Percentiles rank a stretch among this genome's conserved stretches.
Conservation (phyloP, 2,113 vertebrate species). For the Xenopus laevis region DNA sequence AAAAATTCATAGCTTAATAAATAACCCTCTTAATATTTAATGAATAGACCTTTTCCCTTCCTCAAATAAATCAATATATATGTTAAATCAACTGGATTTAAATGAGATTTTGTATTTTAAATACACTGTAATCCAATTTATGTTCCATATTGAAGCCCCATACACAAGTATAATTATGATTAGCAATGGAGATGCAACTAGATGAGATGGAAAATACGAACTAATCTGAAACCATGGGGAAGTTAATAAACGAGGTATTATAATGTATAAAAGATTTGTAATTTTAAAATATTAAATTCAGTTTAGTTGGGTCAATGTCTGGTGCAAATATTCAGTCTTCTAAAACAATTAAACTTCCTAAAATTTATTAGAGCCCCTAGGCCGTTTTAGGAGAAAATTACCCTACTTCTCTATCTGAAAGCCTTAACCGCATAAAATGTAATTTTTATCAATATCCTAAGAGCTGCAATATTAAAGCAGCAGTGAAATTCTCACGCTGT, state of each 20-base stretch:
- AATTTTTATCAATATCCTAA: constrained; percentile 75
- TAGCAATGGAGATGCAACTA: constrained; percentile 38
- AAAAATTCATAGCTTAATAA: too few relatives aligned
- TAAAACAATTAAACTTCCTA: constrained; percentile 60
- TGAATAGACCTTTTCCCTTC: too few relatives aligned
- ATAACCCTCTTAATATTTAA: too few relatives aligned
- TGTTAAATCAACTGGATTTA: too few relatives aligned
- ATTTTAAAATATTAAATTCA: constrained; percentile 50
- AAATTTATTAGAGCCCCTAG: constrained; percentile 59
- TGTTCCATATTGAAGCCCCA: constrained; percentile 1
- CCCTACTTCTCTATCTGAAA: constrained; percentile 51
- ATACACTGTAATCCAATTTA: neutral
- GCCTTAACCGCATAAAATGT: constrained; percentile 60
- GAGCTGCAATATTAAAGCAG: constrained; percentile 64
- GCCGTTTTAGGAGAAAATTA: constrained; percentile 52
- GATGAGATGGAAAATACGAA: constrained; percentile 18
- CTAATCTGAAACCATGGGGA: constrained; percentile 42
- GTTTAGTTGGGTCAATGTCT: constrained; percentile 49
- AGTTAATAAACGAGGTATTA: constrained; percentile 43
- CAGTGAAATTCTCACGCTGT: constrained; percentile 66
- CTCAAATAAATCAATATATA: too few relatives aligned
- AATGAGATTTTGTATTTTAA: neutral
- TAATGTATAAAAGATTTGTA: constrained; percentile 34
- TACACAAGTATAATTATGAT: constrained; percentile 18
- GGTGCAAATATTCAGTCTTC: constrained; percentile 53